Evolutionary conservation across 1,140 invertebrate species (phyloP).

Genomic region (Eumaeus atala): DNA sequence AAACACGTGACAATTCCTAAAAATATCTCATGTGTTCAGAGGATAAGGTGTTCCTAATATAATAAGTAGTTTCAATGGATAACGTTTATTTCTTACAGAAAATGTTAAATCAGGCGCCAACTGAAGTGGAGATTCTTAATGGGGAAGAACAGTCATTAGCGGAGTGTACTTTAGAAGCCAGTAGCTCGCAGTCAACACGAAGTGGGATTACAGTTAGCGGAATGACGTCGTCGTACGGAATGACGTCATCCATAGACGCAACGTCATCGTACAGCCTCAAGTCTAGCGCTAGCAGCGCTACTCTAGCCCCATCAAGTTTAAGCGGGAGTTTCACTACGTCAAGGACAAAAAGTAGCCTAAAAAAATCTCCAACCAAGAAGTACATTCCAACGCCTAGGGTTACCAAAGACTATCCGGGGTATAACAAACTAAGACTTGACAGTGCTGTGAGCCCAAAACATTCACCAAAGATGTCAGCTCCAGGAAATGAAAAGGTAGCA

Average conservation of each 20-base stretch:
- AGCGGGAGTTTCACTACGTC: slow-evolving; percentile 56
- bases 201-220: slow-evolving; percentile 46
- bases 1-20: too few species aligned
- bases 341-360: slow-evolving; percentile 62
- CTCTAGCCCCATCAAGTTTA: slow-evolving; percentile 55
- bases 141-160: slow-evolving; percentile 43
- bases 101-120: slow-evolving; percentile 63
- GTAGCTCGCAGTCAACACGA: slow-evolving; percentile 45
- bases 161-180: slow-evolving; percentile 44
- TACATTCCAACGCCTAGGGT: slow-evolving; percentile 46
- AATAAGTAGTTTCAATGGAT: too few species aligned
- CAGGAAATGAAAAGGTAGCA: slow-evolving; percentile 50
- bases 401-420: slow-evolving; percentile 59
- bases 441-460: slow-evolving; percentile 70
- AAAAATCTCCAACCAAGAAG: slow-evolving; percentile 60
- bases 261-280: slow-evolving; percentile 64
- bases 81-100: slow-evolving; percentile 33
- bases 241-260: slow-evolving; percentile 55
- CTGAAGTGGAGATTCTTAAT: slow-evolving; percentile 55
- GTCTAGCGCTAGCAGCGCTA: slow-evolving; percentile 48
- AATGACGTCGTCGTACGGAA: slow-evolving; percentile 49
- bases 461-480: slow-evolving; percentile 42
- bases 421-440: slow-evolving; percentile 67
- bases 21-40: too few species aligned
- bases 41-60: too few species aligned